phyloP scores from a whole-genome alignment of 1,140 invertebrate species.

The Drosophila grimshawi region DNA sequence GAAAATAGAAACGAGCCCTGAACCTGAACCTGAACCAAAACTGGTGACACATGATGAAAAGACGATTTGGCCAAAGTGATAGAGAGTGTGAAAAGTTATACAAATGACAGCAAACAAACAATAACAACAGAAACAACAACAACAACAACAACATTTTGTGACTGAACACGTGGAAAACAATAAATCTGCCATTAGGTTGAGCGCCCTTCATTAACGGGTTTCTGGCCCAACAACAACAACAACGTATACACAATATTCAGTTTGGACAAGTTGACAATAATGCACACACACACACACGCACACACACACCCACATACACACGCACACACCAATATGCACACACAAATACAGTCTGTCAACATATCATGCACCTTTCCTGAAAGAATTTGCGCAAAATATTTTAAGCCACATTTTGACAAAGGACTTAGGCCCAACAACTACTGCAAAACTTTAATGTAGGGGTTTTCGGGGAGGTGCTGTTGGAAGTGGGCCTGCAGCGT shows the following conservation, averaged over 20 bases:
- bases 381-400: slow-evolving; percentile 79
- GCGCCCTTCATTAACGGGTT: slow-evolving; percentile 78
- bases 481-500: background rate
- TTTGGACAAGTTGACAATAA: slow-evolving; percentile 48
- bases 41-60: slow-evolving; percentile 4
- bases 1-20: slow-evolving; percentile 1
- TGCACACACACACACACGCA: slow-evolving; percentile 14
- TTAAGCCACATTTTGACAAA: slow-evolving; percentile 80
- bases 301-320: background rate
- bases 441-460: slow-evolving; percentile 20
- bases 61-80: slow-evolving; percentile 30
- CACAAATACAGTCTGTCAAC: slow-evolving; percentile 2
- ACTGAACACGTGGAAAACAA: slow-evolving; percentile 60
- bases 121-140: too few species aligned
- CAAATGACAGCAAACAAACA: slow-evolving; percentile 18
- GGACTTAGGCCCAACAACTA: slow-evolving; percentile 55
- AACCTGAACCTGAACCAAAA: background rate
- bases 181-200: slow-evolving; percentile 77
- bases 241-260: slow-evolving; percentile 33
- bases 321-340: slow-evolving; percentile 16
- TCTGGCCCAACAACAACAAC: slow-evolving; percentile 22
- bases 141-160: slow-evolving; percentile 40
- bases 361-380: slow-evolving; percentile 70
- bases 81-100: slow-evolving; percentile 33
- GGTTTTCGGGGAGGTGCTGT: background rate